These are phyloP conservation scores for Pyralis farinalis DNA, from an alignment of 2,888 invertebrate genomes.

Conservation along the genomic window DNA sequence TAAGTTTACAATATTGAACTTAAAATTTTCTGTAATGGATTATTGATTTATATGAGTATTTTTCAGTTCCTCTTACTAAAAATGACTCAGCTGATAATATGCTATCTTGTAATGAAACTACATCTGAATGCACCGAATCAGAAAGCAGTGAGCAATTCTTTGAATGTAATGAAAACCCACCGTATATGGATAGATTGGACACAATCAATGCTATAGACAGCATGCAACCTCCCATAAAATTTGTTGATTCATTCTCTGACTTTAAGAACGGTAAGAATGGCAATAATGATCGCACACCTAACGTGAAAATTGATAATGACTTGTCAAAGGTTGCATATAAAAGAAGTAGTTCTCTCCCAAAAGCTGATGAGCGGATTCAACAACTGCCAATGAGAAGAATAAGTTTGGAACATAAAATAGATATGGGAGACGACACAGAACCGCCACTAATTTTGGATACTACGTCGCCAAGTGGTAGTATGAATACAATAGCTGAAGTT, in stretches of 20 bases:
- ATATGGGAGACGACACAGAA: slow-evolving; percentile 73
- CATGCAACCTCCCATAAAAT: slow-evolving; percentile 47
- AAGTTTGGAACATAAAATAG: slow-evolving; percentile 73
- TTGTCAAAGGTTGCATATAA: slow-evolving; percentile 66
- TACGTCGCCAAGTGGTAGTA: slow-evolving; percentile 63
- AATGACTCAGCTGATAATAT: slow-evolving; percentile 75
- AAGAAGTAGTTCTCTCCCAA: slow-evolving; percentile 68
- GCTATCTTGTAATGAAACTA: slow-evolving; percentile 74
- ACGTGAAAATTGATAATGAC: slow-evolving; percentile 54
- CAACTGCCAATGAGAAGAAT: slow-evolving; percentile 56
- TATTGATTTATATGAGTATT: too few species aligned
- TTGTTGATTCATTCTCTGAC: slow-evolving; percentile 36
- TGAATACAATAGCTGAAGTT: slow-evolving; percentile 72
- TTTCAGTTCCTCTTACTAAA: slow-evolving; percentile 66
- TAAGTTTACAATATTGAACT: too few species aligned
- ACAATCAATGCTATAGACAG: slow-evolving; percentile 42
- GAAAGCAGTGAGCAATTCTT: slow-evolving; percentile 76
- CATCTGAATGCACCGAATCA: slow-evolving; percentile 75
- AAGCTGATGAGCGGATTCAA: slow-evolving; percentile 55
- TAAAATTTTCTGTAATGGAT: too few species aligned
- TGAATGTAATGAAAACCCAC: slow-evolving; percentile 65
- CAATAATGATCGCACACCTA: slow-evolving; percentile 21
- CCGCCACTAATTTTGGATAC: slow-evolving; percentile 73
- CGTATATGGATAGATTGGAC: slow-evolving; percentile 57
- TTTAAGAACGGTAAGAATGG: slow-evolving; percentile 38